phyloP scores from a whole-genome alignment of 2,888 invertebrate species.

The Chorisops tibialis region DNA sequence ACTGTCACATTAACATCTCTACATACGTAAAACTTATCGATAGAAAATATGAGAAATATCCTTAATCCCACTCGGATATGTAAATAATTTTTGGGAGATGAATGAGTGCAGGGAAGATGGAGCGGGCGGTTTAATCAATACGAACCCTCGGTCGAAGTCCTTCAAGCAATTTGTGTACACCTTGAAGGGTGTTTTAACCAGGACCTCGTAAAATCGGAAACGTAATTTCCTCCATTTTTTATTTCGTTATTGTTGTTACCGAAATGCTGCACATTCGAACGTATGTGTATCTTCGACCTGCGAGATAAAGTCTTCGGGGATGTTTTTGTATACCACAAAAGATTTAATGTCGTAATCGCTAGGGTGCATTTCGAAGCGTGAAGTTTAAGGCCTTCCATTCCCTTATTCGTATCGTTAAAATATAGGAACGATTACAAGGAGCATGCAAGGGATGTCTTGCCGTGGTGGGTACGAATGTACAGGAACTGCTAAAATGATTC shows the following conservation, averaged over 20 bases:
- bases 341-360: slow-evolving; percentile 4
- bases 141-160: slow-evolving; percentile 23
- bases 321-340: not conserved
- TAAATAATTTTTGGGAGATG: slow-evolving; percentile 29
- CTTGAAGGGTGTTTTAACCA: slow-evolving; percentile 15
- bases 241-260: not conserved
- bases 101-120: not conserved
- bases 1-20: too few relatives aligned
- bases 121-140: slow-evolving; percentile 25
- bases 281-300: not conserved
- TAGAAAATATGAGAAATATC: slow-evolving; percentile 7
- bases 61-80: slow-evolving; percentile 30
- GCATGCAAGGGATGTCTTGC: not conserved
- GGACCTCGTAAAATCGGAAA: slow-evolving; percentile 5
- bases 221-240: not conserved
- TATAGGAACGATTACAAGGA: not conserved
- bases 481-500: not conserved
- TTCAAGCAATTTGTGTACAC: slow-evolving; percentile 27
- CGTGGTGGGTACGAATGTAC: not conserved
- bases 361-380: not conserved
- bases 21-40: not conserved
- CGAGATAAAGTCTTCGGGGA: slow-evolving; percentile 5
- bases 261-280: not conserved
- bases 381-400: not conserved
- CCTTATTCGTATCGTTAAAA: not conserved